A percentile compares a stretch with the other conserved stretches of the same genome.
phyloP scores from a whole-genome alignment of 2,797 vertebrate species.

The Sebastes alutus region DNA sequence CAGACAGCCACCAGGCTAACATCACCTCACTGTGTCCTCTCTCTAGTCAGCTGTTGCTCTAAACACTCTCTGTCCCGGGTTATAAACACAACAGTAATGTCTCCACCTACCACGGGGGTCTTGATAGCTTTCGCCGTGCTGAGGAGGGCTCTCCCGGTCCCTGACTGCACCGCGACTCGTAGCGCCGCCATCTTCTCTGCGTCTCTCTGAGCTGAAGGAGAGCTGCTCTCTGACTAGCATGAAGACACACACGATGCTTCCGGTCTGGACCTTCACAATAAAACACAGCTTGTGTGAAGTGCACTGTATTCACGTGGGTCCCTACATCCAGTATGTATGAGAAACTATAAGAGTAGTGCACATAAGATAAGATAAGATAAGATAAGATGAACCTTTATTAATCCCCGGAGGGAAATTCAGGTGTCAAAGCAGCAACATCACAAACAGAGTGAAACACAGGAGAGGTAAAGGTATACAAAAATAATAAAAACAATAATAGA shows the following conservation, averaged over 20 bases:
- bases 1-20: constrained; percentile 20
- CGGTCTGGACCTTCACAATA: constrained; percentile 39
- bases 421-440: too few species aligned
- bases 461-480: too few species aligned
- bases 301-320: fast-evolving
- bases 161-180: constrained; percentile 71
- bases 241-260: background rate
- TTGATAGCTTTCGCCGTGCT: constrained; percentile 61
- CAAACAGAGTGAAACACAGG: too few species aligned
- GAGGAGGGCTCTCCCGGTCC: constrained; percentile 77
- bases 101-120: constrained; percentile 66
- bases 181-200: constrained; percentile 83
- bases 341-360: too few species aligned
- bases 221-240: too few species aligned
- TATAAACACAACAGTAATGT: fast-evolving
- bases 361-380: too few species aligned
- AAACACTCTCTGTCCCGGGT: fast-evolving
- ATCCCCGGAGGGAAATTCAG: too few species aligned
- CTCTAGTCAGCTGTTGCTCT: fast-evolving
- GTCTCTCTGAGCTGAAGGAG: background rate
- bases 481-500: too few species aligned
- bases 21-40: background rate
- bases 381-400: too few species aligned
- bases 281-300: background rate
- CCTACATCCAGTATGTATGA: too few species aligned